Conservation (phyloP, 2,888 invertebrate genomes). For the Drosophila koepferae region DNA sequence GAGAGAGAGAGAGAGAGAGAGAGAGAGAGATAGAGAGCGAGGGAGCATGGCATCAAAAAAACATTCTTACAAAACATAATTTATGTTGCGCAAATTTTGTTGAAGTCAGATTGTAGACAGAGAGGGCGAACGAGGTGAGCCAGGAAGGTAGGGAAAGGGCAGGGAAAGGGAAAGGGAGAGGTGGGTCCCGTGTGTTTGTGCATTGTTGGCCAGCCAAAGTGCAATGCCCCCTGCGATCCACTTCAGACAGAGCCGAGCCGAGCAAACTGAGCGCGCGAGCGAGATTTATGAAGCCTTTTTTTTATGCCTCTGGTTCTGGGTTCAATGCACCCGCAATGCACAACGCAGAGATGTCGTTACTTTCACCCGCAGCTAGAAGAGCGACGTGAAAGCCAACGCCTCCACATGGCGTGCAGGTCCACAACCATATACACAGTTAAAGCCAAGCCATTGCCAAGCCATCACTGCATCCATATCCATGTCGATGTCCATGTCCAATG, state of each 20-base stretch:
- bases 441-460: too few species aligned
- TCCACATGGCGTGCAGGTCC: constrained; percentile 40
- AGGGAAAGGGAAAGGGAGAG: too few species aligned
- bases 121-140: not conserved
- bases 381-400: constrained; percentile 78
- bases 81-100: constrained; percentile 78
- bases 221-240: constrained; percentile 40
- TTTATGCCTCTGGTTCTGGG: constrained; percentile 58
- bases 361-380: constrained; percentile 58
- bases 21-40: constrained; percentile 2
- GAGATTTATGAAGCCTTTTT: constrained; percentile 70
- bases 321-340: constrained; percentile 61
- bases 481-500: constrained; percentile 15
- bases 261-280: not conserved
- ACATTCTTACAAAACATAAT: constrained; percentile 79
- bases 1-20: not conserved
- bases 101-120: constrained; percentile 13
- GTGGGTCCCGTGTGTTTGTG: constrained; percentile 30
- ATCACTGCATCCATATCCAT: not conserved
- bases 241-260: constrained; percentile 15
- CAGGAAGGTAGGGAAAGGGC: too few species aligned
- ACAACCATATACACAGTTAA: not conserved
- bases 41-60: constrained; percentile 51
- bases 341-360: constrained; percentile 39
- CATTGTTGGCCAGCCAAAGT: constrained; percentile 53